These are phyloP conservation scores for Ursus arctos DNA, from an alignment of 2,113 vertebrate species.

Conservation along the genomic window DNA sequence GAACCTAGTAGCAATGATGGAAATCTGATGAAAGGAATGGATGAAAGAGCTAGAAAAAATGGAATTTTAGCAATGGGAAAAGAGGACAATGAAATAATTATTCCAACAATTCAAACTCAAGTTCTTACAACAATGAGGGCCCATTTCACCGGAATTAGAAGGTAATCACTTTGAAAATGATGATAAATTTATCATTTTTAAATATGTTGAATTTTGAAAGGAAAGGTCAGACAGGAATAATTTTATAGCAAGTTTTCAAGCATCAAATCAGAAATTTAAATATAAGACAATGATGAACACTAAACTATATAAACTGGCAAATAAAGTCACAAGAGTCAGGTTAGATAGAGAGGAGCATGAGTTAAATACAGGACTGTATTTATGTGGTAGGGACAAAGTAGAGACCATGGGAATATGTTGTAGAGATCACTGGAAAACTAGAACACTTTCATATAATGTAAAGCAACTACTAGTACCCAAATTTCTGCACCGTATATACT, in stretches of 20 bases:
- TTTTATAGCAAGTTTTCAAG: background rate
- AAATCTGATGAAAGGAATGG: background rate
- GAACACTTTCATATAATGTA: background rate
- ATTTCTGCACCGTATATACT: background rate
- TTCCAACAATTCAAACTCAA: background rate
- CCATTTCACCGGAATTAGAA: background rate
- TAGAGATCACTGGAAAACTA: background rate
- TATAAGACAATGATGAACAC: background rate
- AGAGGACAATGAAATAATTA: background rate
- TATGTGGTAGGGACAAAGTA: background rate
- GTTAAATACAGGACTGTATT: background rate
- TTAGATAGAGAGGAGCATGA: background rate
- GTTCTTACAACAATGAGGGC: background rate
- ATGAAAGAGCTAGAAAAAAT: background rate
- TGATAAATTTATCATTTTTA: background rate
- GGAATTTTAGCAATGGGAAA: background rate
- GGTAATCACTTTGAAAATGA: background rate
- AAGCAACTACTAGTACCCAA: background rate
- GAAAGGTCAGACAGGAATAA: background rate
- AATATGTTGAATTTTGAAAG: background rate
- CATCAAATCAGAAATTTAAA: background rate
- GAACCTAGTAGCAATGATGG: background rate
- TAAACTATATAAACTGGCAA: background rate
- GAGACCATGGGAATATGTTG: too few species aligned
- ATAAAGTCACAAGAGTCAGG: background rate